Base-by-base conservation (phyloP, 2,113 vertebrate genomes). In the Anguilla japonica region DNA sequence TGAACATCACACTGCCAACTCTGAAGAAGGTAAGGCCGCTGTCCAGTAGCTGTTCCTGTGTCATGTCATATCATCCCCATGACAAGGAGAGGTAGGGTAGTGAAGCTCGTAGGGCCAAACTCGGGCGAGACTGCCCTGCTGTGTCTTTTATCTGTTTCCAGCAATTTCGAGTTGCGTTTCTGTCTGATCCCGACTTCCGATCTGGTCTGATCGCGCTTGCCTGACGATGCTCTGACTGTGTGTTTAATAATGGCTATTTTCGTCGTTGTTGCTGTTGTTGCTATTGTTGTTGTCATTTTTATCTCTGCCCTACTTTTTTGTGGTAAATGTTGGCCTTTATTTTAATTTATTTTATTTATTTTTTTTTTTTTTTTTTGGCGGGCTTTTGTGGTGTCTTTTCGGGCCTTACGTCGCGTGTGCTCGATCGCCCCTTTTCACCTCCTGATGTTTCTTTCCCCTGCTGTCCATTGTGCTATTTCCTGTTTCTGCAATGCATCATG, bases 401-500 rank as follows among this genome's bases (percentile, higher is more conserved):
- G 92, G 93, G 94, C 95, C 94, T 95, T 96, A 94, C 95, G 83
- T 96, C 94, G 93, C 96, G 95, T 97, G 94, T 95, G 95, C 90
- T 96, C 96, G 95, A 95, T 95, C 94, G 95, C 34, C 96, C 94
- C 96, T 98, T 98, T 98, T 98, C 97, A 99, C 96, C 95, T 97
- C 97, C 97, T 99, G 97, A 99, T 97, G 97, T 96, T 95, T 98
- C 97, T 97, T 98, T 97, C 95, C 97, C 97, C 97, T 97, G 97
- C 97, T 99, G 97, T 97, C 96, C 97, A 97, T 98, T 98, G 97
- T 98, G 97, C 98, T 97, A 98, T 96, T 96, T 96, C 96, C 96
- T 97, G 97, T 98, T 97, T 98, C 98, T 98, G 96, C 98, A 98
- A 98, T 99, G 97, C 98, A 97, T 97, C 98, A 99, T 98, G 96